Conservation (phyloP, 2,113 vertebrate species). For the Tyto alba region DNA sequence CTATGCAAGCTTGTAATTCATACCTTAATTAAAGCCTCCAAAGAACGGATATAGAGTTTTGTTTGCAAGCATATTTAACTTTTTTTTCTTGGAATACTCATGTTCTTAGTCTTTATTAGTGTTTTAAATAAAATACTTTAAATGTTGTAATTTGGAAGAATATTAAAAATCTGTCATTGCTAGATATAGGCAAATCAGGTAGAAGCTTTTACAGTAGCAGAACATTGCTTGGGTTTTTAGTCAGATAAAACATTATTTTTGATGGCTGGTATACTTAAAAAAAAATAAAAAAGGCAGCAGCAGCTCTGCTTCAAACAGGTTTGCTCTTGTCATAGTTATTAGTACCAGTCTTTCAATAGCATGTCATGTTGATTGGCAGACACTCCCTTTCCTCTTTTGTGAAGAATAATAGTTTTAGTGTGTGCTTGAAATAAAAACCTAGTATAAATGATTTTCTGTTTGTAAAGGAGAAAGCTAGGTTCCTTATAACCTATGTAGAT, state of each 20-base stretch:
- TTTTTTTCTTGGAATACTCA: slow-evolving; percentile 2
- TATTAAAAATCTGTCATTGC: slow-evolving; percentile 41
- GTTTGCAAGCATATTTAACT: background rate
- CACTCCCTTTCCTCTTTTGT: slow-evolving; percentile 79
- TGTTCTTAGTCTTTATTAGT: background rate
- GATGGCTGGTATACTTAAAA: slow-evolving; percentile 73
- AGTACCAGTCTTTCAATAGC: slow-evolving; percentile 76
- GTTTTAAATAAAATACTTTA: slow-evolving; percentile 52
- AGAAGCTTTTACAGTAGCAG: slow-evolving; percentile 37
- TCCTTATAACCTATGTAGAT: slow-evolving; percentile 53
- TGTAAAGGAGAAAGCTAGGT: slow-evolving; percentile 64
- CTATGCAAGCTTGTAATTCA: background rate
- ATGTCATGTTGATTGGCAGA: slow-evolving; percentile 85
- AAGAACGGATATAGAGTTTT: background rate
- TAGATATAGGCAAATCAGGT: slow-evolving; percentile 54
- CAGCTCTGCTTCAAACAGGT: slow-evolving; percentile 83
- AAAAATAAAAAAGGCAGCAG: slow-evolving; percentile 26
- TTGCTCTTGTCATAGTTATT: slow-evolving; percentile 79
- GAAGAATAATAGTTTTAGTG: slow-evolving; percentile 83
- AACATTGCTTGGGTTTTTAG: slow-evolving; percentile 70
- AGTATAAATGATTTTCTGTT: slow-evolving; percentile 81
- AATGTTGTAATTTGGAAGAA: slow-evolving; percentile 35
- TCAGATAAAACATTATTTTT: slow-evolving; percentile 76
- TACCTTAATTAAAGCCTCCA: background rate
- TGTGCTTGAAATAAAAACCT: slow-evolving; percentile 87